Conservation (phyloP, 2,888 invertebrate genomes). For the Diaprepes abbreviatus region DNA sequence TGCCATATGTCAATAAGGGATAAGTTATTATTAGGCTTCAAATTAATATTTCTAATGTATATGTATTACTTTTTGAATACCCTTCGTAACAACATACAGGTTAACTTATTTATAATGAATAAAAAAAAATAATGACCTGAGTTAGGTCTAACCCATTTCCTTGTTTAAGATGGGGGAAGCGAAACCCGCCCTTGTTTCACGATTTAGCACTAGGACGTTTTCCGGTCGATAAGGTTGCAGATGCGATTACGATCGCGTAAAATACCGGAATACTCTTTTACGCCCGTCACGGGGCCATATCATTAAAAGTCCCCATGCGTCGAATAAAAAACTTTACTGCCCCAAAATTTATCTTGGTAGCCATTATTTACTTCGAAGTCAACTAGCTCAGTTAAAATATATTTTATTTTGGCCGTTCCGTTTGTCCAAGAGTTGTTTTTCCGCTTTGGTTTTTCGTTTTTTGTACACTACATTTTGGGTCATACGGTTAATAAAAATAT, state of each 20-base stretch:
- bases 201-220: slow-evolving; percentile 32
- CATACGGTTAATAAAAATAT: slow-evolving; percentile 4
- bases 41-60: too few species aligned
- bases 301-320: slow-evolving; percentile 37
- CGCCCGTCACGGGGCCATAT: slow-evolving; percentile 27
- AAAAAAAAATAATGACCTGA: background rate
- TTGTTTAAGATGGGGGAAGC: slow-evolving; percentile 19
- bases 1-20: too few species aligned
- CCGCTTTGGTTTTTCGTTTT: slow-evolving; percentile 8
- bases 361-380: slow-evolving; percentile 32
- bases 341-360: slow-evolving; percentile 29
- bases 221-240: slow-evolving; percentile 43
- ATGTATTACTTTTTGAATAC: too few species aligned
- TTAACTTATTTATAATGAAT: background rate
- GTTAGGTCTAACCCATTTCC: slow-evolving; percentile 12
- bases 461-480: slow-evolving; percentile 1
- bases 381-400: slow-evolving; percentile 28
- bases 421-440: slow-evolving; percentile 13
- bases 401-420: slow-evolving; percentile 12
- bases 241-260: slow-evolving; percentile 40
- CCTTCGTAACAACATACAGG: too few species aligned
- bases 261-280: slow-evolving; percentile 37
- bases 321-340: slow-evolving; percentile 26
- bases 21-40: too few species aligned
- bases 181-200: slow-evolving; percentile 21